phyloP scores from a whole-genome alignment of 1,140 invertebrate genomes.

The Monomorium pharaonis region DNA sequence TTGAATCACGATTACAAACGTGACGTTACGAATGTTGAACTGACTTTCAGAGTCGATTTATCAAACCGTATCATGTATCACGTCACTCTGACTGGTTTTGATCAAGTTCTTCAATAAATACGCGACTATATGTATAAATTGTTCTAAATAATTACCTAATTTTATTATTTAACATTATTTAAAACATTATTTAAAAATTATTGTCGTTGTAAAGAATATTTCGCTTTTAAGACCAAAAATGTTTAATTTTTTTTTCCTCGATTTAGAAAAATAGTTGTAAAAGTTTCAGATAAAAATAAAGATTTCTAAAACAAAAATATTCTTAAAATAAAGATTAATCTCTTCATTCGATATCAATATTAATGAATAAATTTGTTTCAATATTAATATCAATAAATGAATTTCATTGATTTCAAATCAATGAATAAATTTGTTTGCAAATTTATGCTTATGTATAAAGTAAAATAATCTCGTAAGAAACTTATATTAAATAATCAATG shows the following conservation, averaged over 20 bases:
- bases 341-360: too few relatives aligned
- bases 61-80: background rate
- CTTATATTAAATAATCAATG: slow-evolving; percentile 39
- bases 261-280: background rate
- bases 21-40: background rate
- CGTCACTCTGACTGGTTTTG: background rate
- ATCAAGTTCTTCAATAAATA: background rate
- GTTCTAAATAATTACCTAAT: background rate
- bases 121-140: background rate
- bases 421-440: background rate
- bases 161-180: background rate
- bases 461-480: background rate
- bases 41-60: background rate
- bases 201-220: background rate
- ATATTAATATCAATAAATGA: too few relatives aligned
- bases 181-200: too few relatives aligned
- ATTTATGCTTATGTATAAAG: background rate
- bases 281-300: background rate
- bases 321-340: background rate
- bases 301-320: background rate
- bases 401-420: too few relatives aligned
- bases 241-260: too few relatives aligned
- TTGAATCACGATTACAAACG: background rate
- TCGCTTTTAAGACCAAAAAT: background rate
- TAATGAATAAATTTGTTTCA: too few relatives aligned